These are phyloP conservation scores for Halesus radiatus DNA, from an alignment of 1,140 invertebrate species.

Conservation along the genomic window DNA sequence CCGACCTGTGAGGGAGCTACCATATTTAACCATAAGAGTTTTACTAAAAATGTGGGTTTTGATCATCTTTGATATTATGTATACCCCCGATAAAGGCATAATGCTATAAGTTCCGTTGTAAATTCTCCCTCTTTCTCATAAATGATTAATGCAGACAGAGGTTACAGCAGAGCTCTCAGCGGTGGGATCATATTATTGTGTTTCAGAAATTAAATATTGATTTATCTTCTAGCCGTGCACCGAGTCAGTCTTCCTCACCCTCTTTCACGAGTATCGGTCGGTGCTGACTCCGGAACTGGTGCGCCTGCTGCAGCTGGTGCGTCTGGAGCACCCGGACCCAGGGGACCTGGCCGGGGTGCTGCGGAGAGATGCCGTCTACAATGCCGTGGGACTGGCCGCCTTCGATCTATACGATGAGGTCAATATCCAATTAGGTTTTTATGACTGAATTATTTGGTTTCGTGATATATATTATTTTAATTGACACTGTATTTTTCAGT, in stretches of 20 bases:
- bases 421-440: neutral
- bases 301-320: constrained; percentile 63
- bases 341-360: constrained; percentile 83
- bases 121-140: too few species aligned
- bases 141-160: too few species aligned
- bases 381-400: constrained; percentile 90
- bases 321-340: constrained; percentile 60
- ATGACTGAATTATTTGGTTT: neutral
- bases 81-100: too few species aligned
- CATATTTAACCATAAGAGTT: too few species aligned
- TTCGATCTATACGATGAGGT: constrained; percentile 95
- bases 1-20: too few species aligned
- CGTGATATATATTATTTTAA: neutral
- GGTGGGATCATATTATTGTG: too few species aligned
- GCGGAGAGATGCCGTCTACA: constrained; percentile 95
- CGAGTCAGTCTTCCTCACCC: constrained; percentile 85
- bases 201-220: neutral
- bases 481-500: too few species aligned
- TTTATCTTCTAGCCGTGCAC: constrained; percentile 81
- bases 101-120: too few species aligned
- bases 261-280: constrained; percentile 85
- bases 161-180: too few species aligned
- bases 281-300: constrained; percentile 82
- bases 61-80: too few species aligned
- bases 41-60: too few species aligned